Conservation (phyloP, 2,888 invertebrate species). For the Amphipoea lucens region DNA sequence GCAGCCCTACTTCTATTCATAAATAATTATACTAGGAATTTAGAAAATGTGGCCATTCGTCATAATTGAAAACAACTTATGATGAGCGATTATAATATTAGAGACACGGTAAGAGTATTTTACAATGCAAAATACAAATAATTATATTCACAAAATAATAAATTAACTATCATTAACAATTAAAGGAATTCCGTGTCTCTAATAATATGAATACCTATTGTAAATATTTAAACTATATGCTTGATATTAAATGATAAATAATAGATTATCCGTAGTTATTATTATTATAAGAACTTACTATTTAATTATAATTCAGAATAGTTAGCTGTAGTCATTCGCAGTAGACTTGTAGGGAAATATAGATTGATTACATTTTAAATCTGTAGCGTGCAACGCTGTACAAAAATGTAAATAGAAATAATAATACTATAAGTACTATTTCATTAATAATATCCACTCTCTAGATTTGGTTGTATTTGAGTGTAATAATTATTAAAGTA, state of each 20-base stretch:
- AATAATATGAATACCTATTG: constrained; percentile 25
- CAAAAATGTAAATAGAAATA: constrained; percentile 63
- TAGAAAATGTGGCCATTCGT: not conserved
- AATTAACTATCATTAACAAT: not conserved
- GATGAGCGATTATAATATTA: not conserved
- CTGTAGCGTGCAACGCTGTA: constrained; percentile 66
- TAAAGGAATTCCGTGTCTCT: not conserved
- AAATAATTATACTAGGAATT: not conserved
- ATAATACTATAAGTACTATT: constrained; percentile 46
- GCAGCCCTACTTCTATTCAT: not conserved
- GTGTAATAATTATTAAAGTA: constrained; percentile 6
- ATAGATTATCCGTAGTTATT: constrained; percentile 22
- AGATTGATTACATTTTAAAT: constrained; percentile 51
- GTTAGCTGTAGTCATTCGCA: constrained; percentile 28
- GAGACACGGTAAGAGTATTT: not conserved
- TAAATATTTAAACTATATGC: constrained; percentile 53
- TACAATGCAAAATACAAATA: not conserved
- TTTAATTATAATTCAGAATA: constrained; percentile 39
- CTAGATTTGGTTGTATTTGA: not conserved
- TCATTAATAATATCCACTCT: constrained; percentile 17
- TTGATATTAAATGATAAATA: constrained; percentile 45
- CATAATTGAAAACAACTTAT: not conserved
- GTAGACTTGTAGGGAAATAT: constrained; percentile 53
- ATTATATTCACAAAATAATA: not conserved
- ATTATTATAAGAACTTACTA: constrained; percentile 38